Evolutionary conservation across 2,113 vertebrate species (phyloP).

Genomic region (Petrocephalus zakoni): DNA sequence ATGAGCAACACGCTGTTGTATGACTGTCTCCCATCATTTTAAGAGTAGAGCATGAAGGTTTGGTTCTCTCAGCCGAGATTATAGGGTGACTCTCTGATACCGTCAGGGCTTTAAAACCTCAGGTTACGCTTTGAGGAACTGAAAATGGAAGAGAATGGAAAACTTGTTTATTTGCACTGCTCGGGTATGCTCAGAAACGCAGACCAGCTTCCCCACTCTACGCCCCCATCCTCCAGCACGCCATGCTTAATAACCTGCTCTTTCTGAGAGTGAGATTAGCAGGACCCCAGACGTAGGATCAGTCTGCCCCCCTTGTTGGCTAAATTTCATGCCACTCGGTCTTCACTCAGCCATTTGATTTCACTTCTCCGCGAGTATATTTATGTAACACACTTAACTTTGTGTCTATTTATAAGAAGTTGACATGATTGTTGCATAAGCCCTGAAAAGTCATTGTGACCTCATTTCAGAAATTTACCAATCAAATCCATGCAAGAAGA

Average conservation of each 20-base stretch:
- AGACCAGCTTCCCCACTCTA: neutral
- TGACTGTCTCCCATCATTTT: neutral
- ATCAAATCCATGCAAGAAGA: neutral
- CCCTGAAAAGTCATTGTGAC: conserved; percentile 16
- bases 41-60: neutral
- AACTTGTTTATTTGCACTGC: neutral
- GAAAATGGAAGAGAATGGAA: neutral
- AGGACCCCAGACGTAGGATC: neutral
- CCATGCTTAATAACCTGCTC: neutral
- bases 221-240: neutral
- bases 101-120: neutral
- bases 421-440: conserved; percentile 30
- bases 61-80: neutral
- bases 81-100: neutral
- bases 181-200: neutral
- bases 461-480: conserved; percentile 10
- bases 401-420: conserved; percentile 27
- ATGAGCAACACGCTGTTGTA: neutral
- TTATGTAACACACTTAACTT: conserved; percentile 24
- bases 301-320: neutral
- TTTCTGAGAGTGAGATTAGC: neutral
- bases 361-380: neutral
- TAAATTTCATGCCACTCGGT: neutral
- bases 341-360: neutral
- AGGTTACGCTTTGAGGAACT: neutral